Evolutionary conservation across 1,140 invertebrate species (phyloP).

Genomic region (Harlomillsia oculata): DNA sequence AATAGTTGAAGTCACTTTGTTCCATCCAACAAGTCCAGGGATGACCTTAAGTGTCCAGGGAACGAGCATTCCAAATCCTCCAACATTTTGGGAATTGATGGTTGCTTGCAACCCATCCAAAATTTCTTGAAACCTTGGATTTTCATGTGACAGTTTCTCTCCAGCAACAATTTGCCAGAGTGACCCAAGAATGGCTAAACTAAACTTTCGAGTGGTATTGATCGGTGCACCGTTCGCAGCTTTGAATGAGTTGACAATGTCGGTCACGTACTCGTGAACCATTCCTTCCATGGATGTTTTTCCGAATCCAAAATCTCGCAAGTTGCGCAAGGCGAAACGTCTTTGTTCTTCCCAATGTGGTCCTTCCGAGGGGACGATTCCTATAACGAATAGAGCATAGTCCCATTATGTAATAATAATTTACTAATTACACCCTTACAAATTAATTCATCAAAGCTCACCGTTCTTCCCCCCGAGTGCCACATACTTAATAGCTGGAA

Average conservation of each 20-base stretch:
- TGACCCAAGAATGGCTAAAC: slow-evolving; percentile 40
- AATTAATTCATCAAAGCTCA: neutral
- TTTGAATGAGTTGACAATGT: slow-evolving; percentile 15
- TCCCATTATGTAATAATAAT: neutral
- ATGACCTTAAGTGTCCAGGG: neutral
- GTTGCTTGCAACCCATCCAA: neutral
- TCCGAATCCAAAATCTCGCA: slow-evolving; percentile 43
- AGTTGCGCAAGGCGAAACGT: slow-evolving; percentile 40
- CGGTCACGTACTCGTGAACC: slow-evolving; percentile 36
- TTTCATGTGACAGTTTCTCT: neutral
- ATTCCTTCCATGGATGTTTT: slow-evolving; percentile 39
- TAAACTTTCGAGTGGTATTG: slow-evolving; percentile 24
- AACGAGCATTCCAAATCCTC: neutral
- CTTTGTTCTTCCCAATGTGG: slow-evolving; percentile 42
- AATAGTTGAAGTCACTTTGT: neutral
- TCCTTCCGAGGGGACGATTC: slow-evolving; percentile 20
- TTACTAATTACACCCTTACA: neutral
- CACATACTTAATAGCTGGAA: neutral
- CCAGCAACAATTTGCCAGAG: neutral
- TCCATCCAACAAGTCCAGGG: neutral
- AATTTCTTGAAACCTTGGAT: neutral
- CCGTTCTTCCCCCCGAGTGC: neutral
- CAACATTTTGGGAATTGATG: neutral
- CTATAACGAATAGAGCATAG: neutral
- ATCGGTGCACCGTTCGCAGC: slow-evolving; percentile 12